phyloP scores from a whole-genome alignment of 2,888 invertebrate genomes.

The Pandemis cinnamomeana region DNA sequence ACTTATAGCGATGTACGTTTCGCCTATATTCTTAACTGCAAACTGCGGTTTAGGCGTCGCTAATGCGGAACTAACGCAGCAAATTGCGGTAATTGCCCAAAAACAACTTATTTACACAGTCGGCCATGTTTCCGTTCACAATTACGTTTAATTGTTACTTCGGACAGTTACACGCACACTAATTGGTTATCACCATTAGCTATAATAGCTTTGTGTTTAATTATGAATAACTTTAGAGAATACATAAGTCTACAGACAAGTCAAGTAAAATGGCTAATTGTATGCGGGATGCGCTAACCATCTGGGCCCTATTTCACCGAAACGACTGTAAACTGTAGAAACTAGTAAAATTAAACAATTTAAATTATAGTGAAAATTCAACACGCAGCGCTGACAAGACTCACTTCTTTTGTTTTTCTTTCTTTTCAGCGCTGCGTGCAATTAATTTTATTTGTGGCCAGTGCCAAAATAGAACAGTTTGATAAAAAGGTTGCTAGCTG shows the following conservation, averaged over 20 bases:
- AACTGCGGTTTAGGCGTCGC: conserved; percentile 14
- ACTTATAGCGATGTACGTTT: too few relatives aligned
- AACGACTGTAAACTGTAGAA: too few relatives aligned
- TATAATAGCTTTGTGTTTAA: conserved; percentile 1
- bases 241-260: background rate
- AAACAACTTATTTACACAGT: conserved; percentile 36
- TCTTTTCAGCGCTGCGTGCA: too few relatives aligned
- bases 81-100: conserved; percentile 30
- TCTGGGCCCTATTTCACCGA: too few relatives aligned
- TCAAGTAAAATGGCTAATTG: background rate
- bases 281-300: background rate
- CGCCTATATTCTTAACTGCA: background rate
- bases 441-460: too few relatives aligned
- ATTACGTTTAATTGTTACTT: conserved; percentile 29
- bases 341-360: too few relatives aligned
- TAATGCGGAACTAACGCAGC: conserved; percentile 34
- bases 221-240: background rate
- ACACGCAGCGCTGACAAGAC: too few relatives aligned
- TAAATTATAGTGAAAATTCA: too few relatives aligned
- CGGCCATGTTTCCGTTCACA: conserved; percentile 31
- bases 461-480: too few relatives aligned
- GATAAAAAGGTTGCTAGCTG: too few relatives aligned
- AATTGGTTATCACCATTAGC: background rate
- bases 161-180: conserved; percentile 11
- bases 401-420: too few relatives aligned